phyloP scores from a whole-genome alignment of 2,888 invertebrate species.

The Sycophila texana region DNA sequence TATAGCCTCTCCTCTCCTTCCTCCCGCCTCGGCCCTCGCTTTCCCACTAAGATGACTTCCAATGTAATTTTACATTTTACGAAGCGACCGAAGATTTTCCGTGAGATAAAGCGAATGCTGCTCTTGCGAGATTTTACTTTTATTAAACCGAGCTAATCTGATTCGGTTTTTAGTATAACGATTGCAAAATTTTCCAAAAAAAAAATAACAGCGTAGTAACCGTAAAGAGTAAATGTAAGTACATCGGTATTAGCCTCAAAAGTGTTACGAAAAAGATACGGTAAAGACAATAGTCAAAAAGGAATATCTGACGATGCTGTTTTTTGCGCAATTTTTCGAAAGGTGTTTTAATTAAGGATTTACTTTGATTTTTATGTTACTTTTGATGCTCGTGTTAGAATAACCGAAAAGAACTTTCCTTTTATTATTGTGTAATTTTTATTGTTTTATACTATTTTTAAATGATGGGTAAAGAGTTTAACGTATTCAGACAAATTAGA shows the following conservation, averaged over 20 bases:
- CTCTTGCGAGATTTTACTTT: too few relatives aligned
- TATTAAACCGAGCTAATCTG: too few relatives aligned
- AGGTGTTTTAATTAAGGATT: too few relatives aligned
- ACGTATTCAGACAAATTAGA: background rate
- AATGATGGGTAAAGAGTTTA: background rate
- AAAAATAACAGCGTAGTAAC: background rate
- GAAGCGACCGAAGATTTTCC: background rate
- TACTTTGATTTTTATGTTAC: too few relatives aligned
- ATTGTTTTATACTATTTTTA: background rate
- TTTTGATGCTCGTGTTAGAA: background rate
- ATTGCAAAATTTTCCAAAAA: background rate
- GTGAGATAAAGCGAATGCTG: background rate
- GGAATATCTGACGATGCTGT: too few relatives aligned
- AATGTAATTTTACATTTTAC: constrained; percentile 11
- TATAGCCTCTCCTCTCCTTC: background rate
- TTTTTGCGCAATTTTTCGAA: too few relatives aligned
- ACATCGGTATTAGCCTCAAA: background rate
- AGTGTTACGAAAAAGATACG: background rate
- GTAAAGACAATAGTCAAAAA: too few relatives aligned
- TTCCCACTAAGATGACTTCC: background rate
- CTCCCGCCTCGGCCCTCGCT: background rate
- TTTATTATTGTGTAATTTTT: background rate
- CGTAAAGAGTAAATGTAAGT: background rate
- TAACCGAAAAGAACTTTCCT: background rate
- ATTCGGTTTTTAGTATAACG: too few relatives aligned